Evolutionary conservation across 2,113 vertebrate species (phyloP), one percentile per base, ranked within the genome.

Genomic region (Carlito syrichta): DNA sequence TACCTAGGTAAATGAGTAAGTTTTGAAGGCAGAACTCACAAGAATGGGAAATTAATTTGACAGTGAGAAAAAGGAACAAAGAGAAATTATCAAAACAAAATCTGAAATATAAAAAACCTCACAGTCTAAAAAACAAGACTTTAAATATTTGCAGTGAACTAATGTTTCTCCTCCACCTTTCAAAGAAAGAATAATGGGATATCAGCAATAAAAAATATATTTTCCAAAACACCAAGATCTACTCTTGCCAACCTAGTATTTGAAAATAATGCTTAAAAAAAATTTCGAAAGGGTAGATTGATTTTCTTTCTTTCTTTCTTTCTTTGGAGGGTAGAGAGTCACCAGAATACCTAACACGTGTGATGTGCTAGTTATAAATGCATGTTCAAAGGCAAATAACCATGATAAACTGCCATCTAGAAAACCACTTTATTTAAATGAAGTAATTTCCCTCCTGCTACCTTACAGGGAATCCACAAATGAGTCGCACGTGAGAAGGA

Each of bases 1-100:
- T 82, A 95, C 30, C 19, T 30, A 38, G 25, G 60, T 88, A 84
- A 86, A 79, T 25, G 45, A 74, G 52, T 83, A 38, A 30, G n/a
- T 91, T 88, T 96, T 69, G 48, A 96, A 92, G 84, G n/a, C 40
- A 52, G 14, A 77, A 96, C 45, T 93, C 87, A 12, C 50, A 86
- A 32, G 52, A 20, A 32, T 86, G 83, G 60, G 23, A 86, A 91
- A 35, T 77, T 89, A 27, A 84, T 94, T 96, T 93, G 60, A 77
- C 77, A 32, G 4, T 88, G 50, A 96, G 68, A 27, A 60, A 85
- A 92, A 73, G 82, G 54, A 95, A 32, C 71, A 85, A 79, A 88
- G 89, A 94, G 35, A 91, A 85, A 69, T 93, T n/a, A 79, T 62
- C 45, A 77, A 62, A 78, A 45, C 58, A 69, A 6, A 82, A 38